phyloP scores from a whole-genome alignment of 2,797 vertebrate genomes.

The Labroides dimidiatus region DNA sequence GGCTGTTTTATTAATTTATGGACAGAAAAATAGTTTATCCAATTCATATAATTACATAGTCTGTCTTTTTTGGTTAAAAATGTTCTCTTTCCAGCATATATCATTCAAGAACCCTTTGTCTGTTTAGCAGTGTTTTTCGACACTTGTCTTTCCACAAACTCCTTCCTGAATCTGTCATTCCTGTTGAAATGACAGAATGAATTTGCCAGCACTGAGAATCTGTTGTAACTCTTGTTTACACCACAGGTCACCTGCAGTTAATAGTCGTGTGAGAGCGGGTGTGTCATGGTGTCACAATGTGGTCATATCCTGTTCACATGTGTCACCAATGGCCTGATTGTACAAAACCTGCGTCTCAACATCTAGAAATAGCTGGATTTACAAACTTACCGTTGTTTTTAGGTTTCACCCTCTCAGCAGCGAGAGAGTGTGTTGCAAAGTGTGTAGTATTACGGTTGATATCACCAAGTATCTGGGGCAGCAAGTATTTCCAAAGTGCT shows the following conservation, averaged over 20 bases:
- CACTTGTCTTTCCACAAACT: background rate
- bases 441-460: conserved; percentile 23
- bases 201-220: conserved; percentile 16
- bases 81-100: background rate
- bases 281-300: conserved; percentile 11
- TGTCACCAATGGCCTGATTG: background rate
- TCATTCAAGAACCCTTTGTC: background rate
- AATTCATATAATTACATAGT: too few relatives aligned
- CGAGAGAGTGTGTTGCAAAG: background rate
- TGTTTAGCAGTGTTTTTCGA: background rate
- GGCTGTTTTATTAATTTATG: too few relatives aligned
- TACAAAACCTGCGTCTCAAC: conserved; percentile 38
- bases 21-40: too few relatives aligned
- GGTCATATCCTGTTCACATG: conserved; percentile 19
- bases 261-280: background rate
- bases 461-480: background rate
- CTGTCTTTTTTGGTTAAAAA: too few relatives aligned
- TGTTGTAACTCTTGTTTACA: background rate
- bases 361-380: conserved; percentile 31
- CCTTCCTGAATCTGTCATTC: too few relatives aligned
- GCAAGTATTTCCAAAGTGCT: conserved; percentile 38
- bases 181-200: background rate
- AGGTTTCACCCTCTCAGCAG: conserved; percentile 28
- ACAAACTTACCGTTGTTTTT: conserved; percentile 17
- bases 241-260: background rate